A percentile compares a stretch with the other conserved stretches of the same genome.
Evolutionary conservation across 2,797 vertebrate genomes (phyloP).

Genomic region (Psittacula echo): DNA sequence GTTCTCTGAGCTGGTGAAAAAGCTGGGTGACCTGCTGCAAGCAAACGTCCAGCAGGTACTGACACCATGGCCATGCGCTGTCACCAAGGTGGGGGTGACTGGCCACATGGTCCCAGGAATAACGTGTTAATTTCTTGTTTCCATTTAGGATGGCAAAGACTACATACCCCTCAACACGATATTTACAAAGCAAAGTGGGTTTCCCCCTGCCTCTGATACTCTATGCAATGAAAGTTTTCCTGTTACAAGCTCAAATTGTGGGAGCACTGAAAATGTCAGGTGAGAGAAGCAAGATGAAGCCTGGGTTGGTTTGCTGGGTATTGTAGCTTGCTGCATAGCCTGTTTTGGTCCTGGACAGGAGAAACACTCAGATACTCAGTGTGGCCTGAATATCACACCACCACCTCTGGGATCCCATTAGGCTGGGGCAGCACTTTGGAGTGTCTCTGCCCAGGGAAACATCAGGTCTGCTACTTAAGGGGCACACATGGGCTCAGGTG

Average conservation of each 20-base stretch:
- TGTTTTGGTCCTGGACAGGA: not conserved
- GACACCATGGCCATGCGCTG: accelerated
- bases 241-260: slow-evolving; percentile 68
- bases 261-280: slow-evolving; percentile 78
- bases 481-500: not conserved
- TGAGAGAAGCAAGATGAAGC: slow-evolving; percentile 40
- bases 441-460: not conserved
- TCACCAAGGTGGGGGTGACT: accelerated
- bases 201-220: slow-evolving; percentile 44
- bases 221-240: slow-evolving; percentile 54
- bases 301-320: not conserved
- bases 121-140: not conserved
- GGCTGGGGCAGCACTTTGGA: too few species aligned
- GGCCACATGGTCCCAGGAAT: accelerated
- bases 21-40: slow-evolving; percentile 90
- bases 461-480: not conserved
- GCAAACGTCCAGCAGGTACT: slow-evolving; percentile 88
- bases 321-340: not conserved
- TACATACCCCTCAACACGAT: slow-evolving; percentile 88
- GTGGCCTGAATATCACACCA: not conserved
- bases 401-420: accelerated
- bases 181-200: slow-evolving; percentile 57
- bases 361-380: not conserved
- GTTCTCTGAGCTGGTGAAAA: slow-evolving; percentile 88
- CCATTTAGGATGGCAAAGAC: slow-evolving; percentile 89